Base-by-base conservation (phyloP, 2,113 vertebrate genomes). In the Pygoscelis adeliae region DNA sequence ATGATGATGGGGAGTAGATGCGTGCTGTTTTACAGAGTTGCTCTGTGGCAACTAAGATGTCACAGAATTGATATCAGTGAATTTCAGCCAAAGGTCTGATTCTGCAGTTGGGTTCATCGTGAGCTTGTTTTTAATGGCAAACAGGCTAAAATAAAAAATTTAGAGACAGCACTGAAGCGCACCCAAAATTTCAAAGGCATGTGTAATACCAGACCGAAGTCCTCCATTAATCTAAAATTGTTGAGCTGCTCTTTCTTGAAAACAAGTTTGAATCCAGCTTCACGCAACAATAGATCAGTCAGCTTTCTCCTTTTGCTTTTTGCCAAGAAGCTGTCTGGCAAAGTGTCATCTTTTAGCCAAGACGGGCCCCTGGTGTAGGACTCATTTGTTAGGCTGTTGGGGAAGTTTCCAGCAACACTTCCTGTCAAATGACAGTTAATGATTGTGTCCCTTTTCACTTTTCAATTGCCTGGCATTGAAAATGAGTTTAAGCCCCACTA, bases 241-340 rank as follows among this genome's bases (percentile, higher is more conserved):
- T 58, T 91, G 77, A 76, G n/a, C 69, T 89, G 55, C 32, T 47
- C 32, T 89, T 55, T 83, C 70, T 70, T 83, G 74, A 83, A 93
- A 96, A 56, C 52, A 76, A 74, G 19, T 77, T 83, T 67, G 50
- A 84, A 47, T 91, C 38, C 56, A 72, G 89, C 87, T 89, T 96
- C 80, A 38, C 27, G 19, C 3, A 26, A 42, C 83, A 89, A 42
- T 40, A 88, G 53, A 80, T 56, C 87, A 7, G 1, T 93, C 70
- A 79, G 34, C 47, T 69, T 65, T 50, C 58, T 78, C 20, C 38
- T 49, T 81, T 58, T 74, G 21, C 27, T 42, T 87, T 72, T 66
- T 86, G 92, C 92, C 95, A 93, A 91, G 92, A 88, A 95, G 42
- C 70, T 79, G 84, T 65, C 84, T 93, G 65, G 77, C 94, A 71